A percentile compares a stretch with the other conserved stretches of the same genome.
These are phyloP conservation scores for Antheraea assamensis DNA, from an alignment of 2,888 invertebrate species.

Conservation along the genomic window DNA sequence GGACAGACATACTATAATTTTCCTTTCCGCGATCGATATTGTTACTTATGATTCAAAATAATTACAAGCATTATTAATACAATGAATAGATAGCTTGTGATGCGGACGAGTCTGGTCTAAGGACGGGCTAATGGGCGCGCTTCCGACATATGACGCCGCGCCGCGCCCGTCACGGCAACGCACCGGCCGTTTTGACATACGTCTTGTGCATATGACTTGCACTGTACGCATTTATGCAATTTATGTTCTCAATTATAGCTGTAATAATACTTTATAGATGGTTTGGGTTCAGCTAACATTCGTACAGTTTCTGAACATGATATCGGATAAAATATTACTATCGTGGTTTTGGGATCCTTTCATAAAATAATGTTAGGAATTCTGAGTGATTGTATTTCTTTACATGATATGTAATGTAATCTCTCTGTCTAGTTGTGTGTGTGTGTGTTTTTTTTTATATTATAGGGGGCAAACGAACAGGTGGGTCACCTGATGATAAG, in stretches of 20 bases:
- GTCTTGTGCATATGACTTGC: not conserved
- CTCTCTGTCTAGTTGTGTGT: too few species aligned
- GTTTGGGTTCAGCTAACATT: not conserved
- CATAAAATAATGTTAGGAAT: too few species aligned
- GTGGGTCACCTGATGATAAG: too few species aligned
- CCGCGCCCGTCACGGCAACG: constrained; percentile 43
- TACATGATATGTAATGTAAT: too few species aligned
- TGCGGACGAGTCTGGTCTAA: constrained; percentile 55
- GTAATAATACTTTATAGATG: not conserved
- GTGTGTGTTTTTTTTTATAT: too few species aligned
- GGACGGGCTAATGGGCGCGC: constrained; percentile 63
- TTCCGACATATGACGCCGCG: constrained; percentile 54
- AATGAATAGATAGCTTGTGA: not conserved
- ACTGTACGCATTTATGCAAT: constrained; percentile 13
- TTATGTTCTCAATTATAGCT: not conserved
- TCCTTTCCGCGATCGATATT: too few species aligned
- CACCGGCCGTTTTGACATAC: constrained; percentile 18
- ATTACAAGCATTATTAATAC: not conserved
- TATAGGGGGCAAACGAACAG: too few species aligned
- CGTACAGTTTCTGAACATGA: not conserved
- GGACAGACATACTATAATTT: too few species aligned
- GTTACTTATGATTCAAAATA: not conserved
- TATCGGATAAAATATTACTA: not conserved
- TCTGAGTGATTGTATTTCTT: too few species aligned
- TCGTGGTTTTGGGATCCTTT: too few species aligned